Base-by-base conservation (phyloP, 64 coral and sea anemone species). In the Pachyseris speciosa region DNA sequence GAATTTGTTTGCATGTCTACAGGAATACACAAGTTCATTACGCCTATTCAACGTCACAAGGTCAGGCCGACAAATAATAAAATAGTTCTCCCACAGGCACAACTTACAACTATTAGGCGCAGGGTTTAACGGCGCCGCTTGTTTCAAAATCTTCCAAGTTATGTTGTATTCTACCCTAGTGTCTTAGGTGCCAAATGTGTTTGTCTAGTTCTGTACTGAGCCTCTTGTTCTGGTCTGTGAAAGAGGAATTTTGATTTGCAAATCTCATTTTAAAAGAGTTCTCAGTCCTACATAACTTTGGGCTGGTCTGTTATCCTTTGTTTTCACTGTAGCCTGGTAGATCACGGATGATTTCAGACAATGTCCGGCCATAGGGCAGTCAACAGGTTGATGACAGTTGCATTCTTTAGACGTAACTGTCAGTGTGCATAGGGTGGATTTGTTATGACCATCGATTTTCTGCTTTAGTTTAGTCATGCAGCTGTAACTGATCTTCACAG, bases 1-100 rank as follows among this genome's bases (percentile, higher is more conserved):
- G 55, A 77, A 89, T 66, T 89, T 89, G 11, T 65, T 89, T 78
- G 87, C 87, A 58, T 89, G 87, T 78, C 87, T 77, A 49, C 87
- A 89, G 87, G 87, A 78, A 78, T 72, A 76, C 40, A 89, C 58
- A 26, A 89, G 52, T 88, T 88, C 85, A 60, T 88, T 61, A 52
- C 69, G 85, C 48, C 63, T 75, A 69, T 88, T 89, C 51, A 89
- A 49, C 31, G 72, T 65, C 36, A 47, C 86, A 43, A 88, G 42
- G 41, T 64, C 60, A 47, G 87, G 72, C 67, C 57, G 78, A 49
- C 87, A 89, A 64, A 89, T 89, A 32, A 89, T 78, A 30, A 78
- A 89, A 89, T 78, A 89, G 48, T 78, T 89, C 37, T 88, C 84
- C 84, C 84, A 87, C 38, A 87, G 50, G 69, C 84, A 87, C 38